phyloP scores from a whole-genome alignment of 92 coral and sea anemone genomes.

The Diadumene lineata region DNA sequence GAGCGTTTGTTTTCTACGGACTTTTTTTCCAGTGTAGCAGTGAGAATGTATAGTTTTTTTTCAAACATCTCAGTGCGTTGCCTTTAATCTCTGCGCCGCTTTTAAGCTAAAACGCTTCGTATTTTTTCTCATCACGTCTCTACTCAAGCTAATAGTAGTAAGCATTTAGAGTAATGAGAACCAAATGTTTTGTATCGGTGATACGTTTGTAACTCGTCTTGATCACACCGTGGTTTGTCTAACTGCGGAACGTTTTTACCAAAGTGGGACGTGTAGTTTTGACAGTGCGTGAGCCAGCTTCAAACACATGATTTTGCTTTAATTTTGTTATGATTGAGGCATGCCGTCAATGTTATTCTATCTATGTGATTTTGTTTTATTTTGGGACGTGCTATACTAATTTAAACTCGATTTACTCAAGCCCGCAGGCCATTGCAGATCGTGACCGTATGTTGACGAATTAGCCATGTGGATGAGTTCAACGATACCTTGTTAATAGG shows the following conservation, averaged over 20 bases:
- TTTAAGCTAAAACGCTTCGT: constrained; percentile 6
- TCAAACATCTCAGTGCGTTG: not conserved
- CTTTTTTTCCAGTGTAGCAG: no score
- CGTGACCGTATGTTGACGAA: not conserved
- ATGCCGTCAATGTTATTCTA: constrained; percentile 15
- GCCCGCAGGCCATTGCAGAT: constrained; percentile 16
- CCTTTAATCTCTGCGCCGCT: constrained; percentile 5
- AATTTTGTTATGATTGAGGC: constrained; percentile 24
- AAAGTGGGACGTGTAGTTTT: constrained; percentile 13
- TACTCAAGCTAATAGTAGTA: constrained; percentile 6
- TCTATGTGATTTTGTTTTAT: constrained; percentile 23
- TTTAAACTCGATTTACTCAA: constrained; percentile 9
- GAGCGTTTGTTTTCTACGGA: not conserved
- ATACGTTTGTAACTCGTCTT: not conserved
- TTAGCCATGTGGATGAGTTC: not conserved
- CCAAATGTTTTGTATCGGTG: constrained; percentile 10
- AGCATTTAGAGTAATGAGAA: constrained; percentile 12
- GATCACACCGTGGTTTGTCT: not conserved
- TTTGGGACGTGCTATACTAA: constrained; percentile 35
- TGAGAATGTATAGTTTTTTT: no score
- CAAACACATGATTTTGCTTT: constrained; percentile 27
- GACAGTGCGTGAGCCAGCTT: constrained; percentile 22
- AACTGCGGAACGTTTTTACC: constrained; percentile 5
- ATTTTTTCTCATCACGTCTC: constrained; percentile 15
- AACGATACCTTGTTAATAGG: not conserved